These are phyloP conservation scores for Clamator glandarius DNA, from an alignment of 2,797 vertebrate species.

Conservation along the genomic window DNA sequence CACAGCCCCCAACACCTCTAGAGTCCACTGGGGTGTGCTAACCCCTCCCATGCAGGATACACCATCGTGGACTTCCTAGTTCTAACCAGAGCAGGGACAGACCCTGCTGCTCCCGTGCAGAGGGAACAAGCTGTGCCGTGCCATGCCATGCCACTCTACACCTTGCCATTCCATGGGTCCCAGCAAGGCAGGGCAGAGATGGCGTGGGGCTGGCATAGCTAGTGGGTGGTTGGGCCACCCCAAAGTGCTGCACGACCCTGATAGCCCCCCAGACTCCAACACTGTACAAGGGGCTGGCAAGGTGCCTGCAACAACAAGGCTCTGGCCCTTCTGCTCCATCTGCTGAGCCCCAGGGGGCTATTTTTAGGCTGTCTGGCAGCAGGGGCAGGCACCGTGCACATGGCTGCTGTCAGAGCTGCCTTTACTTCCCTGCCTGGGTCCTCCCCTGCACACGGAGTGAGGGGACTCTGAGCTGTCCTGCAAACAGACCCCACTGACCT, in stretches of 20 bases:
- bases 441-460: not conserved
- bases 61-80: not conserved
- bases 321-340: not conserved
- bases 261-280: not conserved
- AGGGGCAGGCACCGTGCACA: accelerated
- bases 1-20: accelerated
- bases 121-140: not conserved
- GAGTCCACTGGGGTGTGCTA: not conserved
- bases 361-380: not conserved
- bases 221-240: accelerated
- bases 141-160: not conserved
- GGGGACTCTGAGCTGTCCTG: not conserved
- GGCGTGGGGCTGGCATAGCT: not conserved
- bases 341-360: not conserved
- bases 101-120: not conserved
- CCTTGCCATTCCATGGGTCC: not conserved
- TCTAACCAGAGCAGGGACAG: not conserved
- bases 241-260: not conserved
- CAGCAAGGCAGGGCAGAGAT: not conserved
- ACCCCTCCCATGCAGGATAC: accelerated
- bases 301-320: not conserved
- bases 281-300: not conserved
- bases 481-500: not conserved
- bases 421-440: not conserved
- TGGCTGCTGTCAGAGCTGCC: not conserved